phyloP scores from a whole-genome alignment of 2,113 vertebrate species.

The Zosterops hypoxanthus region DNA sequence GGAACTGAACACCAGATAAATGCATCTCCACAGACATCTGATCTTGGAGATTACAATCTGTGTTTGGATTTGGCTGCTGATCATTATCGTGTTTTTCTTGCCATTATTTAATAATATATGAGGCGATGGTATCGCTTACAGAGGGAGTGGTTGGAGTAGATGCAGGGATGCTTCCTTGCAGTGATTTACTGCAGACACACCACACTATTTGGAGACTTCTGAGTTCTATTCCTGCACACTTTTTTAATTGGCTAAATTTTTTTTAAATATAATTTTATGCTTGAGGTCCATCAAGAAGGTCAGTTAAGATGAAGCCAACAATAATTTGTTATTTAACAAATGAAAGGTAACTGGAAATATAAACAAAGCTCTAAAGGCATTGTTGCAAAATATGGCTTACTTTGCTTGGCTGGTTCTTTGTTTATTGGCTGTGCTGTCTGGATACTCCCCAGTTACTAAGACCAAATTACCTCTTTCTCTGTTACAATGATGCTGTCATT shows the following conservation, averaged over 20 bases:
- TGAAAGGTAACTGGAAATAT: not conserved
- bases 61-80: conserved; percentile 46
- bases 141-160: not conserved
- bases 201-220: not conserved
- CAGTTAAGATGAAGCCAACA: not conserved
- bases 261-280: not conserved
- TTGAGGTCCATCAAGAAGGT: not conserved
- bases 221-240: not conserved
- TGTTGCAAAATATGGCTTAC: not conserved
- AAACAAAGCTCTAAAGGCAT: not conserved
- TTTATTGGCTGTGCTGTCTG: not conserved
- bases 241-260: not conserved
- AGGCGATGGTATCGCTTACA: not conserved
- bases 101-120: conserved; percentile 52
- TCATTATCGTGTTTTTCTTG: conserved; percentile 37
- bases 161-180: not conserved
- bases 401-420: not conserved
- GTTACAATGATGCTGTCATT: rapidly evolving
- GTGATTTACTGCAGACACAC: not conserved
- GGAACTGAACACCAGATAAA: not conserved
- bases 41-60: conserved; percentile 10
- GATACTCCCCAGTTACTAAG: rapidly evolving
- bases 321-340: not conserved
- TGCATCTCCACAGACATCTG: not conserved
- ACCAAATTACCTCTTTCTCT: rapidly evolving